Evolutionary conservation across 2,797 vertebrate species (phyloP), one percentile per base, ranked within the genome.

Genomic region (Halcyon smyrnensis): DNA sequence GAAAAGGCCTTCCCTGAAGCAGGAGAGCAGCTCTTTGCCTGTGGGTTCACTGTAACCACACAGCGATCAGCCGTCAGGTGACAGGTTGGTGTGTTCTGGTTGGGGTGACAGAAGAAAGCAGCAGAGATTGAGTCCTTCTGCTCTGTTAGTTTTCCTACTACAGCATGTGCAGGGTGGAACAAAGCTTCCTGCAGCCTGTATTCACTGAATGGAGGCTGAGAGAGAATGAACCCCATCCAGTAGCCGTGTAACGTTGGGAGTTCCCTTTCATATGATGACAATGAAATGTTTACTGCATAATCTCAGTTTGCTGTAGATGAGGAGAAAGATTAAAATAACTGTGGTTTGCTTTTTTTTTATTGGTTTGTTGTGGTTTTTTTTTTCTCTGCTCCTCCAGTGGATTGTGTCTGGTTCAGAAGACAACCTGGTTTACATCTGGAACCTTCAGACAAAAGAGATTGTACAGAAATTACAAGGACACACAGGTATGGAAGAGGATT

Each of bases 361-460:
- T 51, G 48, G 8, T 16, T 19, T 48, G 10, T 23, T 10, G 32
- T 32, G 11, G 9, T 41, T 21, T 39, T 11, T 60, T 53, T 68
- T 63, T n/a, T 51, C 27, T 93, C 83, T 93, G 12, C 14, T 37
- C 12, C 5, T 82, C 10, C 91, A 99, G 99, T 99, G 99, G 99
- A 99, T 99, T 1, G 99, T 99, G 92, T 99, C 99, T 0, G 99
- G 99, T 75, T 99, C 99, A 1, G 99, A 99, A 97, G 99, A 99
- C 98, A 99, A 99, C 98, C 98, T 99, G 98, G 99, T 99, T 93
- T 99, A 99, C 77, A 99, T 99, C 93, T 99, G 99, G 99, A 99
- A 99, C 98, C 98, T 99, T 91, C 99, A 99, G 98, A 99, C 99
- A 3, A 99, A 99, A 98, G 99, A 99, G 98, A 99, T 99, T 1